These are phyloP conservation scores for Chelon auratus DNA, from an alignment of 2,797 vertebrate genomes.

Conservation along the genomic window DNA sequence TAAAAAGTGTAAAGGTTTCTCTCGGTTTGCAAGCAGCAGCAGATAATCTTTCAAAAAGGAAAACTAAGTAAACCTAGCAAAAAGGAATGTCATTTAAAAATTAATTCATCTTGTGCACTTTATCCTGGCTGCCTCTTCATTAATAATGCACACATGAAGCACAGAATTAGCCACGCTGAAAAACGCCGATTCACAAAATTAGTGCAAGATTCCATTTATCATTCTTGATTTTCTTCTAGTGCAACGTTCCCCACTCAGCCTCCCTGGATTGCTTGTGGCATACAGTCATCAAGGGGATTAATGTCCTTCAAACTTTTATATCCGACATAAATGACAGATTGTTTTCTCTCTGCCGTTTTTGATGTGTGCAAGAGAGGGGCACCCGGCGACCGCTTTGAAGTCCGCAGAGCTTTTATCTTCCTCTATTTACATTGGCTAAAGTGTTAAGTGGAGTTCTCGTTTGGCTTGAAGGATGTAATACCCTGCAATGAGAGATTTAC, in stretches of 20 bases:
- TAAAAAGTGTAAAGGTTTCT: neutral
- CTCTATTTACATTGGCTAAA: slow-evolving; percentile 75
- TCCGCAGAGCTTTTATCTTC: slow-evolving; percentile 70
- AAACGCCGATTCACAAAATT: slow-evolving; percentile 27
- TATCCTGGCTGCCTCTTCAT: neutral
- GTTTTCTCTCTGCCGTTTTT: slow-evolving; percentile 63
- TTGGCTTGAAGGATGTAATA: slow-evolving; percentile 70
- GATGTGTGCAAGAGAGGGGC: slow-evolving; percentile 53
- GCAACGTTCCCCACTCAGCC: slow-evolving; percentile 12
- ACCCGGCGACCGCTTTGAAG: slow-evolving; percentile 64
- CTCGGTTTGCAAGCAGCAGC: neutral
- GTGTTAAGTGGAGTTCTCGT: slow-evolving; percentile 78
- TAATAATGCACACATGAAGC: neutral
- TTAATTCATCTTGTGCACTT: neutral
- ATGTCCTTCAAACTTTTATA: slow-evolving; percentile 67
- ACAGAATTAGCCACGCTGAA: neutral
- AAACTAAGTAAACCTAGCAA: neutral
- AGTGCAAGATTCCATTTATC: slow-evolving; percentile 11
- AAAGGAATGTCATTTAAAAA: neutral
- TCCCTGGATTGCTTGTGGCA: slow-evolving; percentile 27
- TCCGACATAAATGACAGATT: slow-evolving; percentile 58
- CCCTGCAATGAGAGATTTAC: slow-evolving; percentile 66
- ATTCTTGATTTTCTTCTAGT: slow-evolving; percentile 1
- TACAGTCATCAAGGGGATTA: slow-evolving; percentile 61
- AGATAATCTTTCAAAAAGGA: neutral